A percentile compares a stretch with the other conserved stretches of the same genome.
phyloP scores from a whole-genome alignment of 2,888 invertebrate species.

The Venusia cambrica region DNA sequence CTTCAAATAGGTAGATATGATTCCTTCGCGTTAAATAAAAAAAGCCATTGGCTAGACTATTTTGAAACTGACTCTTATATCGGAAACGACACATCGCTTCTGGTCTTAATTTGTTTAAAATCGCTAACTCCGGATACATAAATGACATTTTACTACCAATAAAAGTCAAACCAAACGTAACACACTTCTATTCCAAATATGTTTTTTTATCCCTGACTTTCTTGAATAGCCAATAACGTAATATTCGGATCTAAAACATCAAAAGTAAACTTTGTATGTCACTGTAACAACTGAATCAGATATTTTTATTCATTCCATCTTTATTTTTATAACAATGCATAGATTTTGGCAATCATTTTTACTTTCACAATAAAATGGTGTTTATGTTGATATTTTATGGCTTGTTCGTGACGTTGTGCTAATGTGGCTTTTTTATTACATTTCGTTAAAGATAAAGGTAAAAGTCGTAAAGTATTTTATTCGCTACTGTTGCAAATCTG shows the following conservation, averaged over 20 bases:
- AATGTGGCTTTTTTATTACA: slow-evolving; percentile 63
- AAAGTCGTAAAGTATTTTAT: slow-evolving; percentile 22
- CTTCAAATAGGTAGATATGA: no score
- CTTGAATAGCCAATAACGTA: no score
- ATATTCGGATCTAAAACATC: no score
- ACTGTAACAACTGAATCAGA: no score
- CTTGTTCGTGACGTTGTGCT: slow-evolving; percentile 61
- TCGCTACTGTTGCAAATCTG: slow-evolving; percentile 8
- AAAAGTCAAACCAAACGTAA: slow-evolving; percentile 75
- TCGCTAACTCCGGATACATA: slow-evolving; percentile 76
- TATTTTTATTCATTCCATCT: slow-evolving; percentile 66
- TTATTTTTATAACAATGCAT: slow-evolving; percentile 70
- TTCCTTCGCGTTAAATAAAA: no score
- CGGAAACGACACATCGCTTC: slow-evolving; percentile 56
- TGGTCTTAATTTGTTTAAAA: slow-evolving; percentile 77
- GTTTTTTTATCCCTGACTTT: no score
- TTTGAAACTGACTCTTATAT: no score
- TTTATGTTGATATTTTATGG: slow-evolving; percentile 65
- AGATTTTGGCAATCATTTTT: slow-evolving; percentile 67
- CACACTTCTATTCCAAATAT: slow-evolving; percentile 72
- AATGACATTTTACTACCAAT: slow-evolving; percentile 78
- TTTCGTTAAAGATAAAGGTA: slow-evolving; percentile 54
- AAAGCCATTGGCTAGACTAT: no score
- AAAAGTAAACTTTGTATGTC: no score
- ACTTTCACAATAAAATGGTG: slow-evolving; percentile 63